phyloP scores from a whole-genome alignment of 2,113 vertebrate genomes.

The Leptocoma aspasia region DNA sequence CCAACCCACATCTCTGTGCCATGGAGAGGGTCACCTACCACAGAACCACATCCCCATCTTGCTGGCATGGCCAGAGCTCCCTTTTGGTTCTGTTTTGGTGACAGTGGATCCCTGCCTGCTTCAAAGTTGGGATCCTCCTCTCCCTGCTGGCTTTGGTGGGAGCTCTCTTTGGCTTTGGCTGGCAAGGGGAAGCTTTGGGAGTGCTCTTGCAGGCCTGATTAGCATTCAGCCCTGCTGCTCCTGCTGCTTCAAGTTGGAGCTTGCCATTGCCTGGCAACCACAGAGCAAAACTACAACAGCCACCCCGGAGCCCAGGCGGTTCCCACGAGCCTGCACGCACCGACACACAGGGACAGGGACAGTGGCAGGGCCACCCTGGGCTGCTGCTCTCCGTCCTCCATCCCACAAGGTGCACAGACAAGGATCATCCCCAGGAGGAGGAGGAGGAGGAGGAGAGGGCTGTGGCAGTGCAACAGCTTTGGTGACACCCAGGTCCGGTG shows the following conservation, averaged over 20 bases:
- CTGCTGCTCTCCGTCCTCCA: neutral
- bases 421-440: neutral
- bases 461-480: neutral
- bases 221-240: conserved; percentile 34
- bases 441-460: neutral
- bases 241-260: conserved; percentile 55
- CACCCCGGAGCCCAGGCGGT: conserved; percentile 54
- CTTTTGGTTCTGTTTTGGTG: neutral
- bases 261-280: conserved; percentile 87
- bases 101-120: neutral
- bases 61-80: neutral
- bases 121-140: neutral
- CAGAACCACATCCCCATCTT: rapidly evolving
- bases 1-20: rapidly evolving
- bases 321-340: neutral
- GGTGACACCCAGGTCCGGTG: neutral
- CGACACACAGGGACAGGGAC: neutral
- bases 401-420: rapidly evolving
- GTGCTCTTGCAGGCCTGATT: neutral
- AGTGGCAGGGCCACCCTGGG: rapidly evolving
- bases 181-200: rapidly evolving
- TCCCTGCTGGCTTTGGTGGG: neutral
- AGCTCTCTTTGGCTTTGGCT: neutral
- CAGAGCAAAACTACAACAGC: conserved; percentile 84
- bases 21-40: neutral